Base-by-base conservation (phyloP, 2,113 vertebrate species). In the Hyla sarda region DNA sequence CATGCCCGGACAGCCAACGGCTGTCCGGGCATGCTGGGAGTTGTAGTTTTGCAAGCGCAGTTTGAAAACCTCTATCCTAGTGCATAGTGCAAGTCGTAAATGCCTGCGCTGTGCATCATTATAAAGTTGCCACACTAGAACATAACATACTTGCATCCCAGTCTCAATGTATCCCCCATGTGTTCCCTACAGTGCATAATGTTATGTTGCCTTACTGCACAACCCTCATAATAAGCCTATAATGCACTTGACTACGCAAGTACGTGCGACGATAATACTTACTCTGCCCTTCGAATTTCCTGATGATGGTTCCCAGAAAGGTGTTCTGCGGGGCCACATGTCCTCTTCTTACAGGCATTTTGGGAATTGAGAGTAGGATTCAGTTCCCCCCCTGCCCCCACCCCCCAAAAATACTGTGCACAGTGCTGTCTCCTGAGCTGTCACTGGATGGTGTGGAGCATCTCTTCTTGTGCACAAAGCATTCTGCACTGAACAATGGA, bases 261-360 rank as follows among this genome's bases (percentile, higher is more conserved):
- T n/a, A n/a, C n/a, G n/a, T n/a, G n/a, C n/a, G n/a, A n/a, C n/a
- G n/a, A n/a, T n/a, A n/a, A 98, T 96, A 99, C 98, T 99, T 93
- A 99, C 98, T 99, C 93, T 99, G 97, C 90, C 96, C 98, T 95
- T 99, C 98, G 93, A 99, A 99, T 98, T 99, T 99, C 90, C 97
- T 96, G 91, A 99, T 99, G 90, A 99, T 99, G 91, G 97, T 95
- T 92, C 98, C 98, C 91, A 99, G 91, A 92, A 99, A 99, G 34
- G 98, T 99, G 92, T 99, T 99, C 87, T 99, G 98, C 82, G 98
- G 98, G 90, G 98, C 98, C 94, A 99, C 98, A 95, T 99, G 98
- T 92, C 98, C 98, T 95, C 98, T 97, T 94, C 98, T 96, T 34
- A 99, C 97, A 93, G 98, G 98, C 98, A 99, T 99, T 96, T 25